phyloP scores from a whole-genome alignment of 2,113 vertebrate species.

The Circaetus cinerascens region DNA sequence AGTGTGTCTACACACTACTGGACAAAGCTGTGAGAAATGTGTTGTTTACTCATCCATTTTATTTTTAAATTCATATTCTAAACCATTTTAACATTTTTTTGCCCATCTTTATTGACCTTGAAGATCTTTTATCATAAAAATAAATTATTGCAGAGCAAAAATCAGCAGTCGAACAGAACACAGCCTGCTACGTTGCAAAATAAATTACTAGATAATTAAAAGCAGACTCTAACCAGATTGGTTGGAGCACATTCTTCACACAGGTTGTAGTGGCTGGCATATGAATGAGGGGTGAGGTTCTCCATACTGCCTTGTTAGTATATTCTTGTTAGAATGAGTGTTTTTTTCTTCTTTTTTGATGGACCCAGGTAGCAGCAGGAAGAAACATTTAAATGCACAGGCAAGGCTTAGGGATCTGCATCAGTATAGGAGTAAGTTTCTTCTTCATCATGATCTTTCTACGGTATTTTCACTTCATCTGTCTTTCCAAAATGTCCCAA shows the following conservation, averaged over 20 bases:
- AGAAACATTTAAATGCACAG: not conserved
- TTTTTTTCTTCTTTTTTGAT: not conserved
- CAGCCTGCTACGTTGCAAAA: not conserved
- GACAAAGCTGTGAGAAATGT: not conserved
- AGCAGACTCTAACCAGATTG: not conserved
- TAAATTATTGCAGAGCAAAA: not conserved
- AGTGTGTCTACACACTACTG: not conserved
- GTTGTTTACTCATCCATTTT: not conserved
- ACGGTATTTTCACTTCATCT: not conserved
- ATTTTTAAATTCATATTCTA: not conserved
- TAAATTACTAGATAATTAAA: not conserved
- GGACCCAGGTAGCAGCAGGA: not conserved
- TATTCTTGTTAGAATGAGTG: not conserved
- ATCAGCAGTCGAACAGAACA: not conserved
- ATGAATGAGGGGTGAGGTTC: not conserved
- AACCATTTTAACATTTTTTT: not conserved
- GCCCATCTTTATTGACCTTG: not conserved
- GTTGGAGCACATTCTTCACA: not conserved
- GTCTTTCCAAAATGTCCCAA: not conserved
- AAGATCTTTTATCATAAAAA: not conserved
- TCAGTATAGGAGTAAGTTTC: not conserved
- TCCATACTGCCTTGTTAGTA: not conserved
- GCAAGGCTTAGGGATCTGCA: not conserved
- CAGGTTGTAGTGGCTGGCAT: not conserved
- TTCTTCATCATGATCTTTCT: not conserved